Conservation (phyloP, 2,113 vertebrate genomes). For the Corydoras sp. region DNA sequence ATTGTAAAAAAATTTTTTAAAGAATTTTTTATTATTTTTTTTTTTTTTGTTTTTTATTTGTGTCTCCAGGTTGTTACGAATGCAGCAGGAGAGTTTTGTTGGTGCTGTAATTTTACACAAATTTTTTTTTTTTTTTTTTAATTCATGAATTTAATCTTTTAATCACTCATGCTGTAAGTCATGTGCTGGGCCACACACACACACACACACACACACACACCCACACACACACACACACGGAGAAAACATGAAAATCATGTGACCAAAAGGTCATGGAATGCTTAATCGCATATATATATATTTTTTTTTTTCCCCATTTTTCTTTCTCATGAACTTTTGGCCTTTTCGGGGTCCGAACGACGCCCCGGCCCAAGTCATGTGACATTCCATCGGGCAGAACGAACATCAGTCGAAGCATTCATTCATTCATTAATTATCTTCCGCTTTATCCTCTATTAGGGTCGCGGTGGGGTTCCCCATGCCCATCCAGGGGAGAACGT, state of each 20-base stretch:
- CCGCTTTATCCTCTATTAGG: too few relatives aligned
- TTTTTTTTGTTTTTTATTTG: too few relatives aligned
- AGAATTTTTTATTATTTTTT: too few relatives aligned
- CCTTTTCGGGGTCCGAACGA: neutral
- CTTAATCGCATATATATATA: neutral
- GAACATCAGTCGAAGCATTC: neutral
- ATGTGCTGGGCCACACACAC: neutral
- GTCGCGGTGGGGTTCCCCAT: too few relatives aligned
- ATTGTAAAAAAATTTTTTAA: too few relatives aligned
- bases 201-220: neutral
- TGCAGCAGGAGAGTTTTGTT: too few relatives aligned
- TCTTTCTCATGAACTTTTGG: conserved; percentile 16
- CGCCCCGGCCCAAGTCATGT: neutral
- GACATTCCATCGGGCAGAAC: conserved; percentile 3
- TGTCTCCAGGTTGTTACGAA: too few relatives aligned
- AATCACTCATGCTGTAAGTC: conserved; percentile 12
- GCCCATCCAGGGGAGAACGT: too few relatives aligned
- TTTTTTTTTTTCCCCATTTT: neutral
- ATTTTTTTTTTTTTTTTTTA: too few relatives aligned
- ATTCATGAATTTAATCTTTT: neutral
- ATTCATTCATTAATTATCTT: too few relatives aligned
- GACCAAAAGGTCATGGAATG: conserved; percentile 2
- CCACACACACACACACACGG: neutral
- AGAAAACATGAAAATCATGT: neutral
- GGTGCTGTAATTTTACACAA: too few relatives aligned